Base-by-base conservation (phyloP, 2,888 invertebrate genomes). In the Melanostoma mellinum region DNA sequence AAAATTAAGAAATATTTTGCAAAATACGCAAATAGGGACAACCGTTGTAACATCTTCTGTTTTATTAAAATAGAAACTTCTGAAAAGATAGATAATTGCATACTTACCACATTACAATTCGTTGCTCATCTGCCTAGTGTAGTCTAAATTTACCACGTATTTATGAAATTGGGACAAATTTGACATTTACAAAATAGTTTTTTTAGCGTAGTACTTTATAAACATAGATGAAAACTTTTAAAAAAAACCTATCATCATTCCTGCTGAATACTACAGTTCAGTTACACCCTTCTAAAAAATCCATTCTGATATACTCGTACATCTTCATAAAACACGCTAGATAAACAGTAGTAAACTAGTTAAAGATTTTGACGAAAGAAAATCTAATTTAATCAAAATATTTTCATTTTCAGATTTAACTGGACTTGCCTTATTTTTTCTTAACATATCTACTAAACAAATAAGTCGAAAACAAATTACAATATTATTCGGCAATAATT, bases 361-460 rank as follows among this genome's bases (percentile, higher is more conserved):
- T 69, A 58, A 48, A 63, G 35, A 48, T 48, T 50, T 52, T 35
- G n/a, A 50, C 10, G 30, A 4, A 32, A 58, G n/a, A 46, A 55
- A 69, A 69, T 75, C 68, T 79, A 85, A 85, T 75, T 68, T 30
- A 52, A 63, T 56, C 6, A 52, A 44, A 81, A 84, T 74, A 71
- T 84, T 84, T 85, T 75, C 84, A 85, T 61, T 85, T 85, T 79
- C 84, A 85, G 84, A 85, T 85, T 61, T 79, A 80, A 85, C 84
- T 85, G 84, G 84, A 85, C 79, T 71, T 79, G 84, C 78, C 79
- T 79, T 79, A 79, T 71, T 74, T 79, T 84, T 60, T 50, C 46
- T 63, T 67, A 48, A 55, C 53, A 82, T 63, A 52, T 42, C 42
- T 48, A 60, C 30, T 10, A 36, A 63, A 63, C 38, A 10, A 52